Evolutionary conservation across 2,888 invertebrate genomes (phyloP), one percentile per base, ranked within the genome.

Genomic region (Orgyia antiqua): DNA sequence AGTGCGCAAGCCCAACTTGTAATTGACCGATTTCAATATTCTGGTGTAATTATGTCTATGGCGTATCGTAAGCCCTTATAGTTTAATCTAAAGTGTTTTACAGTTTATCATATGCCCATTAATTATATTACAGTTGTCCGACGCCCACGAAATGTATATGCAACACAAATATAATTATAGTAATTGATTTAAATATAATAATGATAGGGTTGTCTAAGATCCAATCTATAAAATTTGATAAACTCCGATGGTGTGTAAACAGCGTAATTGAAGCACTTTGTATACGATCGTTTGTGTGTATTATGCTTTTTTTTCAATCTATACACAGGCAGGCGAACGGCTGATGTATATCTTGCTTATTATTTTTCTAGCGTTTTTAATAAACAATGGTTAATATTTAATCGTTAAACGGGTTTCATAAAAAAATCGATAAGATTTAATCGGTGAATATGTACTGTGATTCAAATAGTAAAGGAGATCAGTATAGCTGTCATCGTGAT

Each of bases 161-260:
- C 32, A 61, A 60, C 57, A 67, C 65, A 70, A 73, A 70, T 66
- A 71, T 77, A 78, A 82, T 82, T 74, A 77, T 57, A 67, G 73
- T 82, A 82, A 84, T 84, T 80, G 83, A 80, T 77, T 80, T 79
- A 74, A 82, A 80, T 78, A 69, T 71, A 70, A 73, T 79, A 80
- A 80, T 77, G 58, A 64, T 60, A 62, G 68, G 62, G 59, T 53
- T 49, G 49, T 39, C 39, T 30, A 29, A 52, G 76, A 73, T 74
- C 48, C 54, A 65, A 75, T 75, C 70, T 58, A 39, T 33, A 50
- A 50, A 59, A 54, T 51, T 57, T 43, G 54, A 58, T 62, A 56
- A 51, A 59, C 56, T 51, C 55, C 42, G 56, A 60, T 62, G 55
- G 59, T 66, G 58, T 70, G 70, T 80, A 79, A 78, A 83, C 75